Percentiles rank a stretch among this genome's conserved stretches.
Evolutionary conservation across 2,113 vertebrate species (phyloP).

Genomic region (Gambusia holbrooki): DNA sequence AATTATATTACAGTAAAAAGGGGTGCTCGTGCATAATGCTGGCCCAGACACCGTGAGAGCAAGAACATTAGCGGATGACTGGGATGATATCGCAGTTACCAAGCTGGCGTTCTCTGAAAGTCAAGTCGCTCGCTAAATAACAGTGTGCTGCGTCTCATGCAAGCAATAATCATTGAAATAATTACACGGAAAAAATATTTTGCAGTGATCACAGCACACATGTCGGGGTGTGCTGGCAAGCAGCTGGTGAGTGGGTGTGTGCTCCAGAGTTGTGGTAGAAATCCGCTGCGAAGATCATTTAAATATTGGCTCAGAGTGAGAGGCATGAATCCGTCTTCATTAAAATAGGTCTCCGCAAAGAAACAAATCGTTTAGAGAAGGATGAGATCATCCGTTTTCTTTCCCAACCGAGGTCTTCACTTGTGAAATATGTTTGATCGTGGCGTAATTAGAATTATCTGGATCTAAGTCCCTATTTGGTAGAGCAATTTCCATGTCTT

Average conservation of each 20-base stretch:
- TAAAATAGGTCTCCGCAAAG: not conserved
- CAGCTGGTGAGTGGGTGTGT: constrained; percentile 52
- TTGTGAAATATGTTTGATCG: not conserved
- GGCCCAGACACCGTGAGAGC: constrained; percentile 26
- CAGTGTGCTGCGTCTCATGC: constrained; percentile 10
- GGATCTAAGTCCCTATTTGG: not conserved
- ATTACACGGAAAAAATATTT: constrained; percentile 19
- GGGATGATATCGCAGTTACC: constrained; percentile 44
- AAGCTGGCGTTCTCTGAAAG: constrained; percentile 14
- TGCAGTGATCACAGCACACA: constrained; percentile 22
- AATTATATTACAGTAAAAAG: constrained; percentile 25
- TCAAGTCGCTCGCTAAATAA: constrained; percentile 22
- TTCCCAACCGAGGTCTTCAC: not conserved
- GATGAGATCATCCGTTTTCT: constrained; percentile 4
- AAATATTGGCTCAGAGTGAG: constrained; percentile 14
- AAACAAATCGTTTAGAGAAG: not conserved
- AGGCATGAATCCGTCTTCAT: not conserved
- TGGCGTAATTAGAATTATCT: not conserved
- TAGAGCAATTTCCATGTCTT: not conserved
- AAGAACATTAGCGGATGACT: constrained; percentile 32
- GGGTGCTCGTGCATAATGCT: constrained; percentile 22
- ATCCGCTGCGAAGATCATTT: constrained; percentile 2
- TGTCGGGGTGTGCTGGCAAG: constrained; percentile 32
- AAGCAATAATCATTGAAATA: constrained; percentile 41
- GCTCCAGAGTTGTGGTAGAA: constrained; percentile 5